These are phyloP conservation scores for Anastrepha obliqua DNA, from an alignment of 1,140 invertebrate genomes.

Conservation along the genomic window DNA sequence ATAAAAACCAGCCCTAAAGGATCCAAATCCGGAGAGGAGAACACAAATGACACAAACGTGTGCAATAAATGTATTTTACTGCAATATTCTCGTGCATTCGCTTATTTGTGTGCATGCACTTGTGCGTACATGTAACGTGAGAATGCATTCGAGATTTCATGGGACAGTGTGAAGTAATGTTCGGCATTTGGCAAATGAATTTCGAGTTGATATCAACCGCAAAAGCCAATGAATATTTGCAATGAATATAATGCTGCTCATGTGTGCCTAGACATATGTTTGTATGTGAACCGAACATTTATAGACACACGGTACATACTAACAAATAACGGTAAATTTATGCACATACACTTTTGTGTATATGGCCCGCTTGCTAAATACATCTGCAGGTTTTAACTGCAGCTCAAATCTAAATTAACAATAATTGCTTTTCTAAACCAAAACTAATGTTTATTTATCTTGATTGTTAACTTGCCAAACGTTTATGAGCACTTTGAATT, in stretches of 20 bases:
- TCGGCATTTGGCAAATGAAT: conserved; percentile 47
- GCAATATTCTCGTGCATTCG: not conserved
- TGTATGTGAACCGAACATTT: not conserved
- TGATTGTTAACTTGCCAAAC: conserved; percentile 36
- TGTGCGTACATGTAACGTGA: not conserved
- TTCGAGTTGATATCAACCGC: conserved; percentile 47
- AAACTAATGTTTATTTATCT: conserved; percentile 16
- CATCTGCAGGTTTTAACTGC: not conserved
- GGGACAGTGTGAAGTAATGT: conserved; percentile 28
- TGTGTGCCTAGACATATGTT: not conserved
- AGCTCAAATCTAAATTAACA: conserved; percentile 42
- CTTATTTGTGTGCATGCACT: not conserved
- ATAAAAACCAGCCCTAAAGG: conserved; percentile 9
- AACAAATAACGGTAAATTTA: too few relatives aligned
- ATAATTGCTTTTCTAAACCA: conserved; percentile 24
- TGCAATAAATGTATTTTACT: conserved; percentile 37
- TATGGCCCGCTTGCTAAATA: not conserved
- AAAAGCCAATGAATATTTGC: conserved; percentile 51
- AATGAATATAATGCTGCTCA: not conserved
- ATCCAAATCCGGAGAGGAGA: not conserved
- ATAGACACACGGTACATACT: not conserved
- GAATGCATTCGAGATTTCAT: conserved; percentile 19
- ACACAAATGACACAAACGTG: not conserved
- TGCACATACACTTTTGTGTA: too few relatives aligned
- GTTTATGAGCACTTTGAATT: not conserved